Base-by-base conservation (phyloP, 2,888 invertebrate species). In the Aplocera efformata region DNA sequence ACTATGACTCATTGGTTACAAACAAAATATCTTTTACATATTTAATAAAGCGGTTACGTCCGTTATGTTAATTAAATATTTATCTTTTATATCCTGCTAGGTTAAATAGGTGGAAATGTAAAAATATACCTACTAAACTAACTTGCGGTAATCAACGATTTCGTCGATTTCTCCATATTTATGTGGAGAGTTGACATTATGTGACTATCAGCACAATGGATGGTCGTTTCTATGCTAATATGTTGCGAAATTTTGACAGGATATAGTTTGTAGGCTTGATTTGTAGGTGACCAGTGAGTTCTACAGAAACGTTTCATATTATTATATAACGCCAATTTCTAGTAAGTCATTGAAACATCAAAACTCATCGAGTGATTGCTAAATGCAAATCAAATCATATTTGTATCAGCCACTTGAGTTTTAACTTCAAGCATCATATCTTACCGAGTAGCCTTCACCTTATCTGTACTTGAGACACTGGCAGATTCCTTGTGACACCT, bases 1-100 rank as follows among this genome's bases (percentile, higher is more conserved):
- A 5, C 34, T 32, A 26, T 46, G 45, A 48, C 33, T 48, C 45
- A 51, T 28, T 39, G 41, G 41, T 48, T 45, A 42, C 34, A 34
- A 21, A 4, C 24, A 1, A 10, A 25, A 28, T 10, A 9, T 11
- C 34, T 46, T 51, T 43, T 26, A 28, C 51, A 48, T 51, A 51
- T 33, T 42, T 38, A 24, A 30, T 32, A 29, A 25, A 39, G 7
- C 31, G 32, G 38, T 39, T 41, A 32, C 27, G 7, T 35, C 30
- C 5, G 45, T 51, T 51, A 39, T 30, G 31, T 48, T 42, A 51
- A 31, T 31, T 5, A 17, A 3, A 17, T 17, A 17, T 3, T 17
- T 17, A 17, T 17, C 3, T 17, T 3, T 17, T 23, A 29, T 32
- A 37, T 42, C 35, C 40, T 41, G 37, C 33, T 36, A 30, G 11